Percentiles rank a stretch among this genome's conserved stretches.
Conservation (phyloP, 2,888 invertebrate genomes). For the Peribatodes rhomboidaria region DNA sequence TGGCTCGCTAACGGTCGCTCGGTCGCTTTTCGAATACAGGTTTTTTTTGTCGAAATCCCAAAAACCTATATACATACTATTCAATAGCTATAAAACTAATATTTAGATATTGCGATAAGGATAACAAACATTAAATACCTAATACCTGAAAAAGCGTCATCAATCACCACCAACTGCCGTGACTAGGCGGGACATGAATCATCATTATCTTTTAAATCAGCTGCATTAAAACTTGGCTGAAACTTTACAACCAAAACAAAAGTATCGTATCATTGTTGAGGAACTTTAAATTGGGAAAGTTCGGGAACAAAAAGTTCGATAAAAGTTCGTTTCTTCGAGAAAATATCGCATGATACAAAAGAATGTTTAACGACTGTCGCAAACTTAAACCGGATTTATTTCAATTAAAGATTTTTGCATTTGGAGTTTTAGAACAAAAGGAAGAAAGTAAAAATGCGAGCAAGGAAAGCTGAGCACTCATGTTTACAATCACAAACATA, state of each 20-base stretch:
- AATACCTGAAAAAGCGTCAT: not conserved
- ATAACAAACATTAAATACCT: no score
- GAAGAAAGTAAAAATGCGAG: no score
- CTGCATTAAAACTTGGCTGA: slow-evolving; percentile 35
- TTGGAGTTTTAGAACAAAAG: not conserved
- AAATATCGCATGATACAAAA: slow-evolving; percentile 48
- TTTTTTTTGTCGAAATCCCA: no score
- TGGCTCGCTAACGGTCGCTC: no score
- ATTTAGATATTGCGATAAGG: no score
- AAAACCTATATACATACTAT: no score
- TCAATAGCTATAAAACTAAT: no score
- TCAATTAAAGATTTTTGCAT: not conserved
- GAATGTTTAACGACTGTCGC: slow-evolving; percentile 9
- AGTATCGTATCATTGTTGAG: slow-evolving; percentile 21
- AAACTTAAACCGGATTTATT: slow-evolving; percentile 6
- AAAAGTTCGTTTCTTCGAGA: slow-evolving; percentile 29
- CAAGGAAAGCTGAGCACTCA: no score
- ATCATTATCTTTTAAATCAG: slow-evolving; percentile 35
- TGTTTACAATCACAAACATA: no score
- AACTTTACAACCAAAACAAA: slow-evolving; percentile 41
- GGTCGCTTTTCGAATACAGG: no score
- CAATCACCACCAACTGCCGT: slow-evolving; percentile 23
- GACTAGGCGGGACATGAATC: slow-evolving; percentile 25
- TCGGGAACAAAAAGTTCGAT: slow-evolving; percentile 36
- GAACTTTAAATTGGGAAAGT: slow-evolving; percentile 51